Base-by-base conservation (phyloP, 2,888 invertebrate genomes). In the Andricus quercusramuli region DNA sequence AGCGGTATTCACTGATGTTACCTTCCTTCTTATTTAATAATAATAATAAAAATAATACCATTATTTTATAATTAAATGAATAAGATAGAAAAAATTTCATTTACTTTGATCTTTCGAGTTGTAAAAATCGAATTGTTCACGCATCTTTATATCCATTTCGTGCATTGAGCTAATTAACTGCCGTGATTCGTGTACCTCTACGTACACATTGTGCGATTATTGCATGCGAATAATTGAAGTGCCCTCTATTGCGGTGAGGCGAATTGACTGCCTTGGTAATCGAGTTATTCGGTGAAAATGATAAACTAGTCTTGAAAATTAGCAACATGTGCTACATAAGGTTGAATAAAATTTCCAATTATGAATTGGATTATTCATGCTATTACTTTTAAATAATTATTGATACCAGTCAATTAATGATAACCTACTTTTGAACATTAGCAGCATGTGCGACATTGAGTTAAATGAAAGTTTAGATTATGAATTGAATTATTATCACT, bases 181-280 rank as follows among this genome's bases (percentile, higher is more conserved):
- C 9, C n/a, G 22, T 13, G 22, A 59, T 59, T 68, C 44, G 47
- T 68, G 68, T 47, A 68, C 68, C 51, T 51, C 51, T 51, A 59
- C 11, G 22, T 59, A 13, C 22, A 22, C 3, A 59, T 51, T 51
- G 51, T 8, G 29, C 15, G 29, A 70, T 70, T 51, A 70, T 70
- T 70, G 70, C 70, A 51, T 70, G 70, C 70, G 29, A 70, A 70
- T 70, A 70, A 70, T 70, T 70, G 3, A 70, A 70, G 70, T 70
- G 9, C 70, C 51, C 51, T 70, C 25, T 20, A n/a, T 51, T 70
- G 70, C 70, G 70, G 32, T 70, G 29, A 70, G 70, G 8, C 29
- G 44, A 29, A 70, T 70, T 51, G 70, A 70, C 51, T 70, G 29
- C 51, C 29, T 70, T 29, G 47, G 51, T 51, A 70, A 70, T 70